Evolutionary conservation across 2,113 vertebrate species (phyloP), one percentile per base, ranked within the genome.

Genomic region (Picathartes gymnocephalus): DNA sequence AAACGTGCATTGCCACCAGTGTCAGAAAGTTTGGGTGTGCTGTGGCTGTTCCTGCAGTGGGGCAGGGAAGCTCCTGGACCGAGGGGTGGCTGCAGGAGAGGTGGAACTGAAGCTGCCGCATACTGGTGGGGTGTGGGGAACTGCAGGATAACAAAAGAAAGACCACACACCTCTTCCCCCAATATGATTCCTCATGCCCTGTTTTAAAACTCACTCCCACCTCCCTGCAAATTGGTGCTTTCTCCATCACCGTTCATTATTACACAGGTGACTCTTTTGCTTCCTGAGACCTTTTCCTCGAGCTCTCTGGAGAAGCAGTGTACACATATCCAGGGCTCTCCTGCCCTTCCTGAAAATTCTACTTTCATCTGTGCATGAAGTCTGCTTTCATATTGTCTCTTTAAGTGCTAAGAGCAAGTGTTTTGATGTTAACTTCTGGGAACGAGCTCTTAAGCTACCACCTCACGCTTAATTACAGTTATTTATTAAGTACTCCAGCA

Each of bases 391-490:
- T 78, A 66, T 37, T 91, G 83, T 92, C 81, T 96, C 71, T 42
- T 62, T 53, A 79, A 91, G 81, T 39, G 91, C 94, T 96, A 76
- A 92, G 86, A 94, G 95, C 91, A 91, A 97, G 66, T 79, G 93
- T 95, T 95, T 97, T 96, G 92, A 94, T 93, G 93, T 96, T 94
- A 95, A 95, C 77, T 93, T 88, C 91, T 93, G 94, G 93, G 96
- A 97, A 92, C 4, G 4, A 77, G 80, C 89, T 95, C 93, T 92
- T 92, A 88, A 96, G 92, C 91, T 92, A 86, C 94, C 73, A 92
- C 91, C 91, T 96, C 91, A 91, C 13, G 10, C 73, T 92, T 89
- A 94, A 96, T 96, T 96, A 92, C 89, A 79, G 93, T 81, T 92
- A 84, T 86, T 97, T 95, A 92, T 95, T 92, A 93, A 91, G 81